Percentiles rank a stretch among this genome's conserved stretches.
These are phyloP conservation scores for Eulemur coronatus DNA, from an alignment of 2,797 vertebrate genomes.

Conservation along the genomic window DNA sequence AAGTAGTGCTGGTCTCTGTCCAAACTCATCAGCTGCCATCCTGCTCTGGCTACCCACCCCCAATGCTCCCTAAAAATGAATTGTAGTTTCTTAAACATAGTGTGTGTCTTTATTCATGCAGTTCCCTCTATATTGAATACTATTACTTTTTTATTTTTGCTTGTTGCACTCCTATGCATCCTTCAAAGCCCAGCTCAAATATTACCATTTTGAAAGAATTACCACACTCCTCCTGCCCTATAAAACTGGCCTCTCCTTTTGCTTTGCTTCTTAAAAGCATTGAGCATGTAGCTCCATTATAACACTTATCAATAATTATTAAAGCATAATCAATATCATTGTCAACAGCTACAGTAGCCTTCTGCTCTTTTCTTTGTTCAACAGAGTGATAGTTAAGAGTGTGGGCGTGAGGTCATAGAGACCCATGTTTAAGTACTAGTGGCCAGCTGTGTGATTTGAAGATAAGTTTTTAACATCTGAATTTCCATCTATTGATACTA, in stretches of 20 bases:
- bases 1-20: neutral
- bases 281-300: neutral
- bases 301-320: neutral
- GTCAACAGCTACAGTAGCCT: neutral
- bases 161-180: neutral
- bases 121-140: neutral
- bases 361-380: neutral
- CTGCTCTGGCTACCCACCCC: neutral
- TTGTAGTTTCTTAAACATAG: neutral
- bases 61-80: neutral
- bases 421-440: neutral
- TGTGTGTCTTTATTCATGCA: neutral
- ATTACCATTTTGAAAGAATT: neutral
- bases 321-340: neutral
- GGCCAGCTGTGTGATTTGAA: neutral
- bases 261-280: neutral
- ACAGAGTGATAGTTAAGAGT: neutral
- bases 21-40: neutral
- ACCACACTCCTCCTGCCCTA: too few relatives aligned
- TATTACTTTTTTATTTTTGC: neutral
- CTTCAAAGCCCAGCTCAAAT: constrained; percentile 23
- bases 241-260: neutral
- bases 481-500: neutral
- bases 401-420: neutral
- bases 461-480: neutral